phyloP scores from a whole-genome alignment of 2,888 invertebrate genomes.

The Xestia c-nigrum region DNA sequence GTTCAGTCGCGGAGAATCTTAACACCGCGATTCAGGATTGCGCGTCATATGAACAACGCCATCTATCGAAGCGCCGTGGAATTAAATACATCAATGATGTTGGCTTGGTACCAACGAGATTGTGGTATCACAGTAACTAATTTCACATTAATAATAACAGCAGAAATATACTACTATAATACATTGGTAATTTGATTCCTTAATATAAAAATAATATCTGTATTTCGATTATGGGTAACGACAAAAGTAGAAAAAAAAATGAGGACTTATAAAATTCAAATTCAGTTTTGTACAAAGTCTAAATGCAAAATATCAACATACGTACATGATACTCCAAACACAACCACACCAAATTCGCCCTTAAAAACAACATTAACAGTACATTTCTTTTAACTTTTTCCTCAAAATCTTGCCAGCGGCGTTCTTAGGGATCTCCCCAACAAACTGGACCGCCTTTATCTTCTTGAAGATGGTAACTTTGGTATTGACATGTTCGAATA shows the following conservation, averaged over 20 bases:
- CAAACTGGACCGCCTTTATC: constrained; percentile 92
- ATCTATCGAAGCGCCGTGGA: constrained; percentile 39
- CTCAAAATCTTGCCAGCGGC: constrained; percentile 95
- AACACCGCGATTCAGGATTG: constrained; percentile 53
- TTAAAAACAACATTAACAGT: constrained; percentile 67
- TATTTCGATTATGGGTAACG: background rate
- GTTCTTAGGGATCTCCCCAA: constrained; percentile 93
- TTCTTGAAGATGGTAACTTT: constrained; percentile 94
- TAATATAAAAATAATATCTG: background rate
- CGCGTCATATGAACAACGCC: constrained; percentile 47
- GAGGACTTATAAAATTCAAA: background rate
- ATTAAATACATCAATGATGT: constrained; percentile 3
- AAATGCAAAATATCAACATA: constrained; percentile 42
- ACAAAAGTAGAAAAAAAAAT: background rate
- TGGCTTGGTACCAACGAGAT: background rate
- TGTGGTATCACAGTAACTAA: background rate
- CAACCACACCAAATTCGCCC: background rate
- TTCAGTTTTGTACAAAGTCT: constrained; percentile 16
- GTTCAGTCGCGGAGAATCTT: constrained; percentile 42
- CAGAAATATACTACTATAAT: background rate
- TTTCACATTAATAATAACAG: background rate
- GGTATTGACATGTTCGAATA: constrained; percentile 92
- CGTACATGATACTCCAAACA: constrained; percentile 17
- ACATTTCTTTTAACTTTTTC: constrained; percentile 89
- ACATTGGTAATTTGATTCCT: constrained; percentile 4